phyloP scores from a whole-genome alignment of 2,888 invertebrate genomes.

The Scaptomyza tumidula region DNA sequence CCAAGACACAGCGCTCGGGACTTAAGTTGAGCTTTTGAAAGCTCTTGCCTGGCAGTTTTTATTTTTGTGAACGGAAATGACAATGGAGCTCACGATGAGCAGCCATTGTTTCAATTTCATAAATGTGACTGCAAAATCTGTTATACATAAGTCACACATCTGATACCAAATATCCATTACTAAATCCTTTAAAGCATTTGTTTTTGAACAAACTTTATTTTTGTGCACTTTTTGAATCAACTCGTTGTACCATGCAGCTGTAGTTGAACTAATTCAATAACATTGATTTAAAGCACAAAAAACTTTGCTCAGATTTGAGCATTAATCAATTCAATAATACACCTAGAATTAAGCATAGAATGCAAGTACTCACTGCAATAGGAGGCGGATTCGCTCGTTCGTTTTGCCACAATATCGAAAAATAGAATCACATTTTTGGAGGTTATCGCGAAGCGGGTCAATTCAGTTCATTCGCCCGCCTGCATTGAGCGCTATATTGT shows the following conservation, averaged over 20 bases:
- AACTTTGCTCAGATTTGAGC: not conserved
- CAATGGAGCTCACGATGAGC: conserved; percentile 8
- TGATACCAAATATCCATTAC: no score
- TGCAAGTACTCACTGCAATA: conserved; percentile 9
- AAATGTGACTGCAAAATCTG: not conserved
- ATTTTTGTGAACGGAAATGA: conserved; percentile 58
- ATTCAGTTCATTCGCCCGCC: conserved; percentile 84
- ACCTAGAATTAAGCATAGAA: conserved; percentile 1
- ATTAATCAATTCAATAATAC: not conserved
- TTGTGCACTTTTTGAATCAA: not conserved
- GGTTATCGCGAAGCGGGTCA: conserved; percentile 84
- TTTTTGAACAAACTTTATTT: not conserved
- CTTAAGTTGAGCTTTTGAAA: conserved; percentile 41
- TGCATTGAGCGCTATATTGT: conserved; percentile 66
- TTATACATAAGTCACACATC: not conserved
- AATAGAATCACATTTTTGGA: conserved; percentile 69
- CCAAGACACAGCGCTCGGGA: not conserved
- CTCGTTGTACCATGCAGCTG: not conserved
- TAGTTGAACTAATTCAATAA: not conserved
- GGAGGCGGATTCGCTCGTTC: not conserved
- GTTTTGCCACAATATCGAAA: conserved; percentile 18
- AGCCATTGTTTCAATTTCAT: not conserved
- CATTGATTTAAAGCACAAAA: not conserved
- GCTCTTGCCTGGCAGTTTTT: conserved; percentile 47
- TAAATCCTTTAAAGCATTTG: not conserved